A percentile compares a stretch with the other conserved stretches of the same genome.
These are phyloP conservation scores for Drosophila pachea DNA, from an alignment of 1,140 invertebrate species.

Conservation along the genomic window DNA sequence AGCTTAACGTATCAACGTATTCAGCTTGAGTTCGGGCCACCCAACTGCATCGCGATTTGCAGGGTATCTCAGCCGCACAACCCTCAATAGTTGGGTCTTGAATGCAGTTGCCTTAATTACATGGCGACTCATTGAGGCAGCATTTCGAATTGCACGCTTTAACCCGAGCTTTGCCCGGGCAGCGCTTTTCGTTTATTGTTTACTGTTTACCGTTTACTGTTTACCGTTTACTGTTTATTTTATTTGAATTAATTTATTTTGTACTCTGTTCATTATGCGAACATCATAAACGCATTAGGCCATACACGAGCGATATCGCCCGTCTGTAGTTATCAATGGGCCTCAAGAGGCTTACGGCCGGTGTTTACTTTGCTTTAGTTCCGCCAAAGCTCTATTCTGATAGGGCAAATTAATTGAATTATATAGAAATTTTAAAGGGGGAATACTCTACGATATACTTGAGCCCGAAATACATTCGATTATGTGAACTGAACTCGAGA, in stretches of 20 bases:
- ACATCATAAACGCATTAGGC: conserved; percentile 3
- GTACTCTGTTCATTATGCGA: not conserved
- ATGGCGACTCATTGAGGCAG: conserved; percentile 28
- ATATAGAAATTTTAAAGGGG: too few species aligned
- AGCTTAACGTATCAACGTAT: too few species aligned
- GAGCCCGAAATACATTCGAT: too few species aligned
- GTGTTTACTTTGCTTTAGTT: not conserved
- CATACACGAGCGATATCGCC: not conserved
- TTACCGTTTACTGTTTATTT: conserved; percentile 32
- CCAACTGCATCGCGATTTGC: not conserved
- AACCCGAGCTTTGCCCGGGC: conserved; percentile 25
- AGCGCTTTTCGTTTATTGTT: conserved; percentile 15
- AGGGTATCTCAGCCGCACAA: not conserved
- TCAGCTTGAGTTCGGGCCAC: too few species aligned
- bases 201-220: conserved; percentile 38
- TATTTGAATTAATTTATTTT: conserved; percentile 16
- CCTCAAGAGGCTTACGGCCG: not conserved
- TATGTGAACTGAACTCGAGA: too few species aligned
- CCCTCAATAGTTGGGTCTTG: not conserved
- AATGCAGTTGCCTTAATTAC: conserved; percentile 61
- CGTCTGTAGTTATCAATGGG: conserved; percentile 22
- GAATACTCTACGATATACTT: too few species aligned
- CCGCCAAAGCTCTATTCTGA: not conserved
- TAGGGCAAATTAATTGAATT: too few species aligned
- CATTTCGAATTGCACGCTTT: conserved; percentile 18